Conservation (phyloP, 2,113 vertebrate genomes). For the Tursiops truncatus region DNA sequence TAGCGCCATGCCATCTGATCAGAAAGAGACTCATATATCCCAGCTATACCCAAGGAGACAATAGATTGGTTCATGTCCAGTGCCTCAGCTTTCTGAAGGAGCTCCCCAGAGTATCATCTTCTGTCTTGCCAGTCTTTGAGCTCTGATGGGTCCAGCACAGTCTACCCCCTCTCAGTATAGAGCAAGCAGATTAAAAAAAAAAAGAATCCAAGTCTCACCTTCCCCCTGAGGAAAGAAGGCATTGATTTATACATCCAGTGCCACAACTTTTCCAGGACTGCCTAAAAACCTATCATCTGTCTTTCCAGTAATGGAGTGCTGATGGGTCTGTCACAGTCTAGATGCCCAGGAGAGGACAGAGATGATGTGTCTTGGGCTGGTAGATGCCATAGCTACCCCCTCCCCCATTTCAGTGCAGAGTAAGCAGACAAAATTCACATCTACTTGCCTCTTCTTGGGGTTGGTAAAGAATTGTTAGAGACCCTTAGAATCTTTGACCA, state of each 20-base stretch:
- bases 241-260: background rate
- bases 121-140: background rate
- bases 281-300: background rate
- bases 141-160: background rate
- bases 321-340: background rate
- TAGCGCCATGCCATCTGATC: background rate
- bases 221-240: background rate
- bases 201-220: background rate
- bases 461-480: background rate
- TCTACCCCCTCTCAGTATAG: background rate
- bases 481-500: background rate
- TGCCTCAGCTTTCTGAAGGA: background rate
- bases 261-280: background rate
- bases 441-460: background rate
- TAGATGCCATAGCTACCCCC: background rate
- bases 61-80: background rate
- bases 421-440: background rate
- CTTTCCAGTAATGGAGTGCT: background rate
- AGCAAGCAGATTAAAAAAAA: background rate
- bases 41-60: background rate
- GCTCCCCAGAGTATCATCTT: background rate
- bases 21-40: background rate
- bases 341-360: background rate
- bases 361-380: background rate
- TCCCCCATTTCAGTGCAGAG: background rate